These are phyloP conservation scores for Conus betulinus DNA, from an alignment of 1,140 invertebrate species.

Conservation along the genomic window DNA sequence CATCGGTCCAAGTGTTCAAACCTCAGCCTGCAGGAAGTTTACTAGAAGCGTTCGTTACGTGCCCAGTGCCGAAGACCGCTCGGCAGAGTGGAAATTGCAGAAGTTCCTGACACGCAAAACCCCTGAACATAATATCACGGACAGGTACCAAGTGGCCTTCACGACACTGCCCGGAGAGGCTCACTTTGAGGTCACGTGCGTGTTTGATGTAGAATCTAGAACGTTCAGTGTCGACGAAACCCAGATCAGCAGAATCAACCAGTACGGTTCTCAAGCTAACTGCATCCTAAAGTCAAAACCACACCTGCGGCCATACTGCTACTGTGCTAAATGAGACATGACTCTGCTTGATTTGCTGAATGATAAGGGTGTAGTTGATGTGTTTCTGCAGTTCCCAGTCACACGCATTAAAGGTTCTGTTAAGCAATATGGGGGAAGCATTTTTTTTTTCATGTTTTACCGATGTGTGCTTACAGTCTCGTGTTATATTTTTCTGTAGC, in stretches of 20 bases:
- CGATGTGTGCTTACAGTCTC: too few species aligned
- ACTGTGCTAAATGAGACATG: too few species aligned
- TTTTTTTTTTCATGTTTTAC: too few species aligned
- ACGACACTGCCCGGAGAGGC: conserved; percentile 85
- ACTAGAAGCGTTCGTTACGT: conserved; percentile 8
- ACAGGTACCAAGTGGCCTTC: conserved; percentile 79
- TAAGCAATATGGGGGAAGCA: too few species aligned
- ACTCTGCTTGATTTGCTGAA: too few species aligned
- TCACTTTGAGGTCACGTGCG: conserved; percentile 85
- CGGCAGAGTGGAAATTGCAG: neutral
- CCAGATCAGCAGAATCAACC: conserved; percentile 91
- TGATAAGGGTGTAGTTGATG: too few species aligned
- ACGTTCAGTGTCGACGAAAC: conserved; percentile 82
- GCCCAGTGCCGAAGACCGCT: neutral
- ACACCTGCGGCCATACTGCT: too few species aligned
- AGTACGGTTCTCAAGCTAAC: conserved; percentile 84
- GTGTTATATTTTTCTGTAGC: too few species aligned
- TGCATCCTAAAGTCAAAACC: too few species aligned
- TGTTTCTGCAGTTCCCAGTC: too few species aligned
- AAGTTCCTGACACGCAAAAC: too few species aligned
- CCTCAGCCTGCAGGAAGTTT: neutral
- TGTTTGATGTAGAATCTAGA: conserved; percentile 80
- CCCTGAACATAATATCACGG: conserved; percentile 74
- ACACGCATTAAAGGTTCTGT: too few species aligned
- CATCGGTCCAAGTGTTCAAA: neutral